Evolutionary conservation across 1,140 invertebrate genomes (phyloP), one percentile per base, ranked within the genome.

Genomic region (Heliconius nattereri): DNA sequence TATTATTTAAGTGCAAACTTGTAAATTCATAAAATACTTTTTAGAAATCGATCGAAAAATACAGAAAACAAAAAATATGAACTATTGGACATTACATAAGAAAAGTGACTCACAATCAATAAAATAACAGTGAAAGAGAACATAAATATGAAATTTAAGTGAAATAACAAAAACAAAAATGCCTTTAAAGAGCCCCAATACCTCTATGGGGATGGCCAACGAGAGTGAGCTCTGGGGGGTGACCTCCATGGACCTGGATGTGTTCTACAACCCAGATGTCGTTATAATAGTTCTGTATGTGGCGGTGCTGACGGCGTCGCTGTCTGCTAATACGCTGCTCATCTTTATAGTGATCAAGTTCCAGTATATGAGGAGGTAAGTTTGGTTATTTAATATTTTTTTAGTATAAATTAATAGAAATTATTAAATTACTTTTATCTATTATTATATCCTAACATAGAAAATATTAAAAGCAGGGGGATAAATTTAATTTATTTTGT

Each of bases 341-440:
- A 96, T 97, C 81, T 94, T 96, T 72, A 96, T 96, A 5, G 96
- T 97, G 45, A 94, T 96, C 87, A 96, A 96, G 82, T 96, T 96
- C 87, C 95, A 96, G 78, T 96, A 96, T 83, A 96, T 97, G 95
- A 94, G 96, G 79, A 97, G 95, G 96, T 97, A 87, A 94, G 95
- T 95, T 13, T 26, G 16, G 57, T 20, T 45, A 9, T 37, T 76
- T 11, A 16, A 75, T 54, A 57, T 60, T 32, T 32, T 32, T 32
- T 32, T 32, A 7, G 32, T 32, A 32, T 35, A 35, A 35, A 7
- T 7, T 35, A 35, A 5, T 35, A 35, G 32, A 35, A 35, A 35
- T 35, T 35, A 35, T 35, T 35, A 35, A 7, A 35, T 35, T 35
- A 35, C 32, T 35, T 35, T 35, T 7, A 35, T 35, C 6, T 35